Evolutionary conservation across 2,888 invertebrate genomes (phyloP), one percentile per base, ranked within the genome.

Genomic region (Mesochorus sp.): DNA sequence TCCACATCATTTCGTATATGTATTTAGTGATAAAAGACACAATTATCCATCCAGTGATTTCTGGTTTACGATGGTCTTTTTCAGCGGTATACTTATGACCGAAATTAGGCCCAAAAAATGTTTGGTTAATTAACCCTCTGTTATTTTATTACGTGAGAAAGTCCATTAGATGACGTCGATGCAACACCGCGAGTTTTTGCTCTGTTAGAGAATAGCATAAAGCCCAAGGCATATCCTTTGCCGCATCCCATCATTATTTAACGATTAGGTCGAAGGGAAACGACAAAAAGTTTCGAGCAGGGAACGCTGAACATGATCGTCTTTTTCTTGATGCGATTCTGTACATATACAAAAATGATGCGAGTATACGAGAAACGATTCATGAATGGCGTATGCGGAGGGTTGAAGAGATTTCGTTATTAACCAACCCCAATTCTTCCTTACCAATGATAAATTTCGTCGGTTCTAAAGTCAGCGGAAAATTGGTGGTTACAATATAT

Each of bases 241-340:
- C 66, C 66, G 80, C 82, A 83, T 85, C 84, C 85, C 81, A 84
- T 86, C 86, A 88, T 89, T 89, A 89, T 89, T 88, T 87, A 84
- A 84, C 87, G 88, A 89, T 89, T 89, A 89, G 86, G 84, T 80
- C 62, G 76, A 67, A 85, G 77, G 81, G 55, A 53, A 51, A 72
- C 17, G 67, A 80, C 75, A 74, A 77, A 70, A 76, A 82, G 71
- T 79, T 24, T 74, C 64, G n/a, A n/a, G n/a, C 53, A 39, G 12
- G 49, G 31, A 66, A 57, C 57, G n/a, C n/a, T n/a, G n/a, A 61
- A 61, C 47, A 19, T 51, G 19, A 59, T 59, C 26, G 10, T 47
- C 47, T 24, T 31, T 39, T 49, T 51, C 14, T 24, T 34, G 21
- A 39, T 71, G 21, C 12, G 57, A 24, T 55, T 55, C 64, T 47